Conservation (phyloP, 2,888 invertebrate genomes). For the Drosophila acutilabella region DNA sequence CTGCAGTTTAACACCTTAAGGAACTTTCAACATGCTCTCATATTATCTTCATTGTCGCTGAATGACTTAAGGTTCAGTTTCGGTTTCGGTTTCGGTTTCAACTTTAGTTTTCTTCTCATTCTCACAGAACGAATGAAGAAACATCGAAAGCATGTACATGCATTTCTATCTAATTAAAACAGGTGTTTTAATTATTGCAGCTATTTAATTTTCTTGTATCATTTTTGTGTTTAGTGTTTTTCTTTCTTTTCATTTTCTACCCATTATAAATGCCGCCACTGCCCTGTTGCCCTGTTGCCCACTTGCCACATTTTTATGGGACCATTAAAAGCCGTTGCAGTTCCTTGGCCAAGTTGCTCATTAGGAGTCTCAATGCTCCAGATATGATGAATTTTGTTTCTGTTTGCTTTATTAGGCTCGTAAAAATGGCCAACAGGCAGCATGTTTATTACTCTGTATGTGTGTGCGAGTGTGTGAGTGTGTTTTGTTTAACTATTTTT, state of each 20-base stretch:
- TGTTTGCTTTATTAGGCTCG: constrained; percentile 63
- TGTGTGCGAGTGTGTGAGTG: constrained; percentile 30
- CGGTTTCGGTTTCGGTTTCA: constrained; percentile 24
- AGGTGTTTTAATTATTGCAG: constrained; percentile 80
- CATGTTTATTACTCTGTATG: constrained; percentile 50
- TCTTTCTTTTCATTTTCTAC: constrained; percentile 13
- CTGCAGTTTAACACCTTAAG: constrained; percentile 61
- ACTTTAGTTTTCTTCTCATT: constrained; percentile 28
- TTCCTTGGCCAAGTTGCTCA: constrained; percentile 67
- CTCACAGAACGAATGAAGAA: constrained; percentile 43
- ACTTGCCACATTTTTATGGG: constrained; percentile 76
- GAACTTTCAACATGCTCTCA: constrained; percentile 63
- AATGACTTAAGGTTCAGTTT: constrained; percentile 14
- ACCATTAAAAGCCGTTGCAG: constrained; percentile 71
- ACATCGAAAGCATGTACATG: constrained; percentile 35
- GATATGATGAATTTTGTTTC: constrained; percentile 75
- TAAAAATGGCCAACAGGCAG: constrained; percentile 61
- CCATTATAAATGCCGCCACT: constrained; percentile 59
- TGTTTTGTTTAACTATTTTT: constrained; percentile 68
- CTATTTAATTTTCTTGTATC: constrained; percentile 62
- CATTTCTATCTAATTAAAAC: constrained; percentile 80
- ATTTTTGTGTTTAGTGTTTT: background rate
- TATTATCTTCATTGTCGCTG: constrained; percentile 37
- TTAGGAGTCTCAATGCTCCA: constrained; percentile 72
- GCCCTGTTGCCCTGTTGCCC: constrained; percentile 41